Percentiles rank a stretch among this genome's conserved stretches.
These are phyloP conservation scores for Ennomos fuscantarius DNA, from an alignment of 2,888 invertebrate genomes.

Conservation along the genomic window DNA sequence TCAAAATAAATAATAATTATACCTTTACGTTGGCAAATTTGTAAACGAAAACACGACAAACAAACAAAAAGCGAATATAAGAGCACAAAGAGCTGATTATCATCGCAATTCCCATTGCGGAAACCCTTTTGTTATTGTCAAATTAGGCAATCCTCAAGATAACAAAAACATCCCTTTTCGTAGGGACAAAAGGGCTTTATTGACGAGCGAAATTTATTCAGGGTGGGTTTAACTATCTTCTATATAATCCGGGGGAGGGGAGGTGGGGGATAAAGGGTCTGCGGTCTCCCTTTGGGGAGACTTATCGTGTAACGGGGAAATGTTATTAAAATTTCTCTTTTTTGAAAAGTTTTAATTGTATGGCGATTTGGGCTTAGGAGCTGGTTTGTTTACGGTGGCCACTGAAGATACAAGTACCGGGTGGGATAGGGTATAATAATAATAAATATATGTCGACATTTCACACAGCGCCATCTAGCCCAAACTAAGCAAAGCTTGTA, in stretches of 20 bases:
- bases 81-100: constrained; percentile 69
- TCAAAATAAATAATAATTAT: too few species aligned
- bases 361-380: constrained; percentile 26
- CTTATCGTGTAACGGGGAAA: constrained; percentile 50
- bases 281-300: constrained; percentile 44
- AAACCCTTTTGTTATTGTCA: constrained; percentile 83
- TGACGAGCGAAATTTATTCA: constrained; percentile 80
- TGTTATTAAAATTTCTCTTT: constrained; percentile 34
- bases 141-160: constrained; percentile 85
- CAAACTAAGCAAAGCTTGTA: too few species aligned
- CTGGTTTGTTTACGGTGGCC: constrained; percentile 21
- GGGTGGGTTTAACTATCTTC: constrained; percentile 82
- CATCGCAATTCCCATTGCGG: constrained; percentile 76
- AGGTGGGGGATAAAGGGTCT: constrained; percentile 45
- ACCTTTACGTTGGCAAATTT: constrained; percentile 27
- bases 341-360: constrained; percentile 33
- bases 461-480: too few species aligned
- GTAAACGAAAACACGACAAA: constrained; percentile 37
- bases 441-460: too few species aligned
- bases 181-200: constrained; percentile 81
- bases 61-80: constrained; percentile 46
- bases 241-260: constrained; percentile 66
- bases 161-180: constrained; percentile 81
- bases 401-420: too few species aligned
- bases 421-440: too few species aligned